Base-by-base conservation (phyloP, 2,888 invertebrate genomes). In the Standfussiana lucernea region DNA sequence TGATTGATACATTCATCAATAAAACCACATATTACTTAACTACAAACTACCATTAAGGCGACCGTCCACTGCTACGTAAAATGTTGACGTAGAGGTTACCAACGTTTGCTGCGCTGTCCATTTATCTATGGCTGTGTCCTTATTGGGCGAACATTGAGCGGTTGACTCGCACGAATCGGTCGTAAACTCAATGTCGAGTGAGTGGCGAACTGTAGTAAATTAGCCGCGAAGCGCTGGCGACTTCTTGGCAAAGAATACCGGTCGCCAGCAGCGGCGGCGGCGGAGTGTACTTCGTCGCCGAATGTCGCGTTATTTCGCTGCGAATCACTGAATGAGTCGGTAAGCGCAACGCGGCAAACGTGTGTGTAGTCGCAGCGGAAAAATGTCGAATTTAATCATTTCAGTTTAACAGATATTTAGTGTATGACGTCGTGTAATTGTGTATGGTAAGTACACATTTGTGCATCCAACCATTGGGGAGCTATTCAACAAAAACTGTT, bases 1-100 rank as follows among this genome's bases (percentile, higher is more conserved):
- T 56, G 56, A 78, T 74, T 78, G 64, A 56, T 65, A 74, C 65
- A 50, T 78, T 28, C 47, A 59, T 42, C 65, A 74, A 81, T 81
- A 35, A 11, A 56, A 50, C 78, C 81, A 47, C 78, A 65, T 37
- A 28, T 10, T 32, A 37, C 45, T 78, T 28, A 11, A 45, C 37
- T 56, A 37, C 2, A 5, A 15, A 11, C 5, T n/a, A 2, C 4
- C 40, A n/a, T 37, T 28, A 64, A 18, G 40, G 7, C 40, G 5
- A 40, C n/a, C 15, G 8, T n/a, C 40, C 64, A 64, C 18, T 40
- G 64, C 64, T 37, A 40, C 8, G 64, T 2, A 4, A n/a, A 35
- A 10, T 61, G 1, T 21, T 56, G 2, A 32, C 8, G 18, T 8
- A 32, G 56, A 8, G 7, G 15, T 5, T 5, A 24, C 3, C n/a